Percentiles rank a stretch among this genome's conserved stretches.
Conservation (phyloP, 2,888 invertebrate genomes). For the Orthosia cruda region DNA sequence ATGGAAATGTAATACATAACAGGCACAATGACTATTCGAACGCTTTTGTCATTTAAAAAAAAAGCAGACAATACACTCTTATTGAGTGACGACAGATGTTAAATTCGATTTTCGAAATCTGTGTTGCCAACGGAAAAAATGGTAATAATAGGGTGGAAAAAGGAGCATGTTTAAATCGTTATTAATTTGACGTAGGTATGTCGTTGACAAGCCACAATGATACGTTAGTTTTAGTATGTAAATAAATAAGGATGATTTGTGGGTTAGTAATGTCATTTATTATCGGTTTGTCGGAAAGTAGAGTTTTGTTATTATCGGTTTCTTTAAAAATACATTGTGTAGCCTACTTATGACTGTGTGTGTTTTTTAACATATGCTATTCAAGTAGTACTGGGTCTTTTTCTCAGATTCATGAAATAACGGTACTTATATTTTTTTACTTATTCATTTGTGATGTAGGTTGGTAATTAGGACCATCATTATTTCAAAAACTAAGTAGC, state of each 20-base stretch:
- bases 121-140: constrained; percentile 81
- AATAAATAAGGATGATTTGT: constrained; percentile 66
- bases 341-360: constrained; percentile 43
- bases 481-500: too few relatives aligned
- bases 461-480: too few relatives aligned
- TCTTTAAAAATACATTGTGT: constrained; percentile 39
- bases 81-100: constrained; percentile 88
- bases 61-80: constrained; percentile 80
- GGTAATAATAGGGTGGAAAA: constrained; percentile 78
- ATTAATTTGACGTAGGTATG: constrained; percentile 70
- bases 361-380: constrained; percentile 11
- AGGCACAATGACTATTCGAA: constrained; percentile 57
- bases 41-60: constrained; percentile 75
- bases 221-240: constrained; percentile 66
- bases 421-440: background rate
- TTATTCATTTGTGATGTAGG: background rate
- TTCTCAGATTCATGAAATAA: background rate
- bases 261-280: constrained; percentile 67
- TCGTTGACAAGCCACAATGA: constrained; percentile 75
- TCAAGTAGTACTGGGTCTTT: background rate
- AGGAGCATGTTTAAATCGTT: constrained; percentile 60
- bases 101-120: constrained; percentile 84
- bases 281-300: constrained; percentile 48
- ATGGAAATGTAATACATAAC: constrained; percentile 35
- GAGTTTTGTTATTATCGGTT: constrained; percentile 33